A percentile compares a stretch with the other conserved stretches of the same genome.
Evolutionary conservation across 1,140 invertebrate species (phyloP).

Genomic region (Panulirus ornatus): DNA sequence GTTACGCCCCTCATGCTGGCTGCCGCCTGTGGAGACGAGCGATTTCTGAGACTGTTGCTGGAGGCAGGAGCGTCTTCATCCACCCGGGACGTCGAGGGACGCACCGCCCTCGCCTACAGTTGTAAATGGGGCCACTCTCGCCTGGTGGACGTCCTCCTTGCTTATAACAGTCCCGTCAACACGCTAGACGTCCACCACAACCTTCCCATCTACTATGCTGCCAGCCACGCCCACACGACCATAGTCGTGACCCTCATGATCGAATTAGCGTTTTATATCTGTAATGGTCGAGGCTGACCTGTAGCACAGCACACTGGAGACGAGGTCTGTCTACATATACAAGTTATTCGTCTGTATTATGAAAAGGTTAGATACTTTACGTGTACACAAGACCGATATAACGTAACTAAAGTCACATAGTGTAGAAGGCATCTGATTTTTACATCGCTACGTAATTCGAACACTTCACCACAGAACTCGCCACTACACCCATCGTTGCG

Average conservation of each 20-base stretch:
- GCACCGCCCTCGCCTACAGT: slow-evolving; percentile 65
- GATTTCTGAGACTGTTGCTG: slow-evolving; percentile 41
- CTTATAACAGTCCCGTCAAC: slow-evolving; percentile 43
- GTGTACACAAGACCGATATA: not conserved
- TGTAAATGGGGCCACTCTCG: slow-evolving; percentile 58
- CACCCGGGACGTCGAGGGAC: slow-evolving; percentile 39
- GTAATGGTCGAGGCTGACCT: not conserved
- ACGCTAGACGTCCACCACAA: slow-evolving; percentile 51
- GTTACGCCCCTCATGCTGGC: slow-evolving; percentile 73
- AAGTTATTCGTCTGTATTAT: not conserved
- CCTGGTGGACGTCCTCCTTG: slow-evolving; percentile 43
- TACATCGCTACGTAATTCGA: not conserved
- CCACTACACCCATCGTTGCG: too few species aligned
- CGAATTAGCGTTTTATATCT: slow-evolving; percentile 71
- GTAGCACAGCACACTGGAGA: too few species aligned
- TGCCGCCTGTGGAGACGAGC: slow-evolving; percentile 49
- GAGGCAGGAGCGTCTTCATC: slow-evolving; percentile 35
- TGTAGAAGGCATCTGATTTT: not conserved
- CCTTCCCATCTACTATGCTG: slow-evolving; percentile 72
- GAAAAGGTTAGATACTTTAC: not conserved
- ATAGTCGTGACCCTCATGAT: slow-evolving; percentile 70
- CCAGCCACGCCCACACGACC: slow-evolving; percentile 44
- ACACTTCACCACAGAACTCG: too few species aligned
- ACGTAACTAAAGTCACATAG: not conserved
- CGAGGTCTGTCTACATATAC: not conserved